These are phyloP conservation scores for Nephila pilipes DNA, from an alignment of 1,140 invertebrate genomes.

Conservation along the genomic window DNA sequence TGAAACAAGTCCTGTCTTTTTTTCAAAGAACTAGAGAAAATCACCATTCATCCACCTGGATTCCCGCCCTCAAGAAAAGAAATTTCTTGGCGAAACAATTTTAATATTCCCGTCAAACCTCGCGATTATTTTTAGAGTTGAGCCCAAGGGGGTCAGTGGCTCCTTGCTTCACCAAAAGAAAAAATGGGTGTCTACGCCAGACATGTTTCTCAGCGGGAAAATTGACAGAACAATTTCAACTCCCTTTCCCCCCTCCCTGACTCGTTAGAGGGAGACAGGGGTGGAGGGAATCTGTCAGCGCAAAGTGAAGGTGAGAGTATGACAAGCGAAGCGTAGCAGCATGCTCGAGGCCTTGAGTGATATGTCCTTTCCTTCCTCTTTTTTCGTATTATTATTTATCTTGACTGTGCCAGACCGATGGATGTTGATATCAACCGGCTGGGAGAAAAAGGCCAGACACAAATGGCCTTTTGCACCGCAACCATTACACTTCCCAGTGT, in stretches of 20 bases:
- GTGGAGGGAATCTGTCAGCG: conserved; percentile 6
- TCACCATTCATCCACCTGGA: background rate
- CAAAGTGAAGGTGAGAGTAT: conserved; percentile 11
- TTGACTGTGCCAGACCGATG: conserved; percentile 30
- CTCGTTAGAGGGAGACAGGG: background rate
- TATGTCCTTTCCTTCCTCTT: background rate
- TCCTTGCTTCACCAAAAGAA: background rate
- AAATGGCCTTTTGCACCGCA: conserved; percentile 7
- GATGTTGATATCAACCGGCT: conserved; percentile 21
- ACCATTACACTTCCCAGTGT: conserved; percentile 9
- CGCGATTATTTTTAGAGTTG: conserved; percentile 27
- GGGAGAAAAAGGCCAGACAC: background rate
- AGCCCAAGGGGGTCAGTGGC: conserved; percentile 24
- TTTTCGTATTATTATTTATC: conserved; percentile 1
- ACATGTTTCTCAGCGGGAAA: conserved; percentile 37
- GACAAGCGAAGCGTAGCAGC: conserved; percentile 24
- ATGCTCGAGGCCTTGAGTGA: conserved; percentile 25
- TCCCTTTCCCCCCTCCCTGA: background rate
- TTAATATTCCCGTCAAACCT: conserved; percentile 38
- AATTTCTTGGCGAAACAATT: conserved; percentile 12
- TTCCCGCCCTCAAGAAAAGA: background rate
- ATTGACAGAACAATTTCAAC: conserved; percentile 38
- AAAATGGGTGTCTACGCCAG: conserved; percentile 33
- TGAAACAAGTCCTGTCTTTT: background rate
- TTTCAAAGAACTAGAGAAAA: background rate